Conservation (phyloP, 1,140 invertebrate genomes). For the Drosophila repletoides region DNA sequence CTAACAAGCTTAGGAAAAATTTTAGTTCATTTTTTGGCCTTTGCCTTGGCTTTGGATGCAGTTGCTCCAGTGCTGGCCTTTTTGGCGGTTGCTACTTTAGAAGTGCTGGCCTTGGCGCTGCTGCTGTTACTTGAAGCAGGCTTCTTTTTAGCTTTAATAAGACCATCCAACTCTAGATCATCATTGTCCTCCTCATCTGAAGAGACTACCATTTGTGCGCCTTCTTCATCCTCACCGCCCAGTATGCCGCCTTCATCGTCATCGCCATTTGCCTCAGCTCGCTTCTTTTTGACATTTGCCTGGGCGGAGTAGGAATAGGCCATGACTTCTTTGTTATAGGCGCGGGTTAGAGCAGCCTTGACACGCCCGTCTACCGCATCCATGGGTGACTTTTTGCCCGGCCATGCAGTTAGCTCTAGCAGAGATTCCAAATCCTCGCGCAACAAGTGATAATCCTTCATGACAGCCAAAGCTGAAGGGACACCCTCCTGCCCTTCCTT, state of each 20-base stretch:
- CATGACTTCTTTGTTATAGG: conserved; percentile 93
- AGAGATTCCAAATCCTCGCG: conserved; percentile 96
- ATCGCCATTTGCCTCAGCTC: conserved; percentile 73
- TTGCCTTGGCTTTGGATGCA: conserved; percentile 56
- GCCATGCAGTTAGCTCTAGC: conserved; percentile 93
- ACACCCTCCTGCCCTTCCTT: conserved; percentile 88
- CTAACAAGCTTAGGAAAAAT: conserved; percentile 3
- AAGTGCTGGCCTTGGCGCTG: conserved; percentile 40
- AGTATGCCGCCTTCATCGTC: conserved; percentile 57
- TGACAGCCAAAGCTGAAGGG: conserved; percentile 87
- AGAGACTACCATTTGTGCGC: conserved; percentile 64
- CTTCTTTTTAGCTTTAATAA: conserved; percentile 87
- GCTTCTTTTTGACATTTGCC: conserved; percentile 85
- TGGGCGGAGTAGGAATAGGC: conserved; percentile 88
- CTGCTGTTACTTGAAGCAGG: conserved; percentile 26
- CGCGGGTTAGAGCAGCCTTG: conserved; percentile 95
- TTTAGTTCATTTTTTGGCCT: conserved; percentile 49
- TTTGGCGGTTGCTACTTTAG: conserved; percentile 42
- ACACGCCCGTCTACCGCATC: conserved; percentile 91
- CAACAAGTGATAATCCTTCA: conserved; percentile 92
- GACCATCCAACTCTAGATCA: conserved; percentile 87
- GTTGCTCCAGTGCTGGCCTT: conserved; percentile 31
- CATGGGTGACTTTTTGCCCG: conserved; percentile 89
- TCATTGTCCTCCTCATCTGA: conserved; percentile 85
- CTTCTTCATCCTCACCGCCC: conserved; percentile 72